These are phyloP conservation scores for Noturus placidus DNA, from an alignment of 2,113 vertebrate species.

Conservation along the genomic window DNA sequence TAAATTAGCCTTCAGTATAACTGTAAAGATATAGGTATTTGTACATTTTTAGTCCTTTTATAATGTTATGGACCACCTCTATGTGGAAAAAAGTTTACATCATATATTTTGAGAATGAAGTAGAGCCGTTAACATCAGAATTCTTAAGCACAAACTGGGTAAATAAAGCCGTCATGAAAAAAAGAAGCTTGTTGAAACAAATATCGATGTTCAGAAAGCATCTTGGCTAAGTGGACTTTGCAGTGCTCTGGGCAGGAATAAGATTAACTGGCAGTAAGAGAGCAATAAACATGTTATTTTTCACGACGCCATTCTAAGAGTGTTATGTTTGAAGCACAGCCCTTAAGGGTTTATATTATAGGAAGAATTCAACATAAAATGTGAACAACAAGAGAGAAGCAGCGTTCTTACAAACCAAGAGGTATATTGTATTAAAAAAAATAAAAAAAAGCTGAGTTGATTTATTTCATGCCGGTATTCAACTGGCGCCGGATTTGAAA, in stretches of 20 bases:
- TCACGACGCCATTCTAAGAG: background rate
- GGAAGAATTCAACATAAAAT: background rate
- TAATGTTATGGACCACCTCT: background rate
- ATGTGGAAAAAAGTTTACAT: background rate
- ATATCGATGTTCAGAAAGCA: constrained; percentile 8
- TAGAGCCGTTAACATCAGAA: constrained; percentile 23
- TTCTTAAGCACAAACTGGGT: constrained; percentile 54
- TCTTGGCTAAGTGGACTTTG: background rate
- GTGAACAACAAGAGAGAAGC: background rate
- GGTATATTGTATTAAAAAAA: background rate
- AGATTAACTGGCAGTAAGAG: constrained; percentile 34
- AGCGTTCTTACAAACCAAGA: background rate
- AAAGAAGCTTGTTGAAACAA: background rate
- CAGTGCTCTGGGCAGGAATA: constrained; percentile 25
- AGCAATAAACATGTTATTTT: constrained; percentile 1
- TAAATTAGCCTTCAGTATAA: background rate
- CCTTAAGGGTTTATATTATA: background rate
- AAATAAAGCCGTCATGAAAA: background rate
- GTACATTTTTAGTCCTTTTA: background rate
- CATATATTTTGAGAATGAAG: background rate
- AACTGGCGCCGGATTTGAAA: background rate
- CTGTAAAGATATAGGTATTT: background rate
- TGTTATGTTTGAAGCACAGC: constrained; percentile 1
- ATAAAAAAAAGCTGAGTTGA: background rate
- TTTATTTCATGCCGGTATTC: background rate